Conservation (phyloP, 2,888 invertebrate genomes). For the Pollenia amentaria region DNA sequence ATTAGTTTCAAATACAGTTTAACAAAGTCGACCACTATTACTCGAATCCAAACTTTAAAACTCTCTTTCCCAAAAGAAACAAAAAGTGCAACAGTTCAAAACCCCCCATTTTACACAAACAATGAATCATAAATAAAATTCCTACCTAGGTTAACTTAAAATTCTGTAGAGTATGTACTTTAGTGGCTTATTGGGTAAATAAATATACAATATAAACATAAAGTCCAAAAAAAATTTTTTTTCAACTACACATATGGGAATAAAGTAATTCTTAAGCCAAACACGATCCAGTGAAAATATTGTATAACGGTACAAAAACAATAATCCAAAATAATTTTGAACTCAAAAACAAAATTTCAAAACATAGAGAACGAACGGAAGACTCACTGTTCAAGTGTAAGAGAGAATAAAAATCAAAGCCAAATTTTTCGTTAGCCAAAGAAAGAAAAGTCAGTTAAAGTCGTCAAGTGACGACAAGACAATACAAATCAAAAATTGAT, state of each 20-base stretch:
- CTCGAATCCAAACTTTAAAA: background rate
- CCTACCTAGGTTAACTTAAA: conserved; percentile 64
- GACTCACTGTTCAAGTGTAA: conserved; percentile 27
- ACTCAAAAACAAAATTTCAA: conserved; percentile 24
- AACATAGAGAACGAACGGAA: conserved; percentile 50
- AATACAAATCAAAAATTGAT: conserved; percentile 55
- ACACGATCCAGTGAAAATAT: conserved; percentile 73
- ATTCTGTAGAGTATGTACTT: conserved; percentile 48
- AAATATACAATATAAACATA: background rate
- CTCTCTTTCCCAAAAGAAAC: background rate
- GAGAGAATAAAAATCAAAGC: conserved; percentile 58
- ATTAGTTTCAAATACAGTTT: too few species aligned
- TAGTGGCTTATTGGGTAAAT: background rate
- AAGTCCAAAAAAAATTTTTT: background rate
- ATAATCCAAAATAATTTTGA: conserved; percentile 15
- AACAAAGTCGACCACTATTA: background rate
- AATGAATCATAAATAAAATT: background rate
- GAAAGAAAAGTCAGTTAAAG: conserved; percentile 60
- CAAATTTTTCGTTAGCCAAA: conserved; percentile 61
- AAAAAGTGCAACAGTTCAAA: background rate
- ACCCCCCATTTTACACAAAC: background rate
- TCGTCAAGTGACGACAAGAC: conserved; percentile 37
- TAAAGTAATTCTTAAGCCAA: conserved; percentile 72
- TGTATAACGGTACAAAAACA: conserved; percentile 69
- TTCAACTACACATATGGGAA: conserved; percentile 28